These are phyloP conservation scores for Vultur gryphus DNA, from an alignment of 2,797 vertebrate genomes.

Conservation along the genomic window DNA sequence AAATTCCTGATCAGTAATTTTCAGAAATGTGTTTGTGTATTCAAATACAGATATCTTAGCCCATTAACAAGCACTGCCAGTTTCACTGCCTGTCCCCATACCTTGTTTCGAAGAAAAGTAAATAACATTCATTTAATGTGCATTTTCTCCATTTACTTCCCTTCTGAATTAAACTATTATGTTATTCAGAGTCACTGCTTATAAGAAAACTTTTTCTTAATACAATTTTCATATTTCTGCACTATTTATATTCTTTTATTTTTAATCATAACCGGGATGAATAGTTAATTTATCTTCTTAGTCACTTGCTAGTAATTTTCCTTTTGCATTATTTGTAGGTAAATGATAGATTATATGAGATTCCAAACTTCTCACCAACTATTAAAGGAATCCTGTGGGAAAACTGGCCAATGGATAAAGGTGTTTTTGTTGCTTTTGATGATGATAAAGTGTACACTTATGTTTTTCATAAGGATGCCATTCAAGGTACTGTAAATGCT, in stretches of 20 bases:
- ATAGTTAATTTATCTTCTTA: neutral
- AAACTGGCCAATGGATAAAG: constrained; percentile 89
- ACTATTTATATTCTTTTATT: neutral
- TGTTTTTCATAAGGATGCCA: constrained; percentile 88
- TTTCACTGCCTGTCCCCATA: neutral
- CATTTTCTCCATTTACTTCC: neutral
- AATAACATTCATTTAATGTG: neutral
- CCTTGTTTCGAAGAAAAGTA: neutral
- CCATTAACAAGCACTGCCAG: neutral
- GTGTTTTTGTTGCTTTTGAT: constrained; percentile 89
- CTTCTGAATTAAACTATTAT: neutral
- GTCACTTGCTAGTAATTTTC: neutral
- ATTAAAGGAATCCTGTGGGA: constrained; percentile 96
- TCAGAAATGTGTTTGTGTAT: neutral
- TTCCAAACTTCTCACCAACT: constrained; percentile 91
- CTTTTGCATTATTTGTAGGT: constrained; percentile 73
- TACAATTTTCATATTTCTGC: neutral
- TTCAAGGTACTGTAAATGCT: constrained; percentile 82
- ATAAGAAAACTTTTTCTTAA: neutral
- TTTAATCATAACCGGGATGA: neutral
- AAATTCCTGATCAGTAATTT: neutral
- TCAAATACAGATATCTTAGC: neutral
- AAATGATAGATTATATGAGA: constrained; percentile 83
- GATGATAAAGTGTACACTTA: constrained; percentile 95
- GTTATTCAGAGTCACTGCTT: neutral